Base-by-base conservation (phyloP, 37 sponge, comb jelly and placozoan genomes). In the Chondrosia reniformis region DNA sequence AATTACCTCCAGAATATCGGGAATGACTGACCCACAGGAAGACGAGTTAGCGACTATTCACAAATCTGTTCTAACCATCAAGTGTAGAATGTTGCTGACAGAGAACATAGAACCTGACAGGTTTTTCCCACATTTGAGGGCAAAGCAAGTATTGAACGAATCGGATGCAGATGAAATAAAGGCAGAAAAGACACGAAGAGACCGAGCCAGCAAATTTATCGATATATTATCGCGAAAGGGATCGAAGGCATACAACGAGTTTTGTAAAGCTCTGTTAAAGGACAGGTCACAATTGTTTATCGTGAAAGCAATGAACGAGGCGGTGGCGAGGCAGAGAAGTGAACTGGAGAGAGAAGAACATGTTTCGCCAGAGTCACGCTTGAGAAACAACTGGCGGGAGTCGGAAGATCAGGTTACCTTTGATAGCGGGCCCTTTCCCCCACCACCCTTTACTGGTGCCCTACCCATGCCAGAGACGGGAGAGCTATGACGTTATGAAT, bases 111-210 rank as follows among this genome's bases (percentile, higher is more conserved):
- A 86, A 63, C 84, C 91, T 0, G 40, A 49, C 21, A 52, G 54
- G 31, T 78, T 73, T 27, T 69, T 86, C 33, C 32, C 87, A 1
- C 78, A 73, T 67, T 56, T 91, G 0, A 57, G 87, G 10, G 46
- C 82, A 17, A 80, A 83, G 75, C 76, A 54, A 36, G 73, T 91
- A 24, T 38, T 91, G 6, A 63, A 79, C 30, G 84, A 78, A 6
- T 19, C 80, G 22, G 91, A 91, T 31, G 64, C 73, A 9, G 91
- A 86, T n/a, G 80, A 82, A 77, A 86, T 91, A 22, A 73, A 73
- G 33, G 52, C 77, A 13, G 32, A 22, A 31, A 33, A 37, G 3
- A 81, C 87, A 19, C 62, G 80, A 12, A 67, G 19, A 39, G 87
- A 65, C 5, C 46, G 76, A 10, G 84, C 80, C 25, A 84, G 86